Base-by-base conservation (phyloP, 2,888 invertebrate genomes). In the Drosophila conformis region DNA sequence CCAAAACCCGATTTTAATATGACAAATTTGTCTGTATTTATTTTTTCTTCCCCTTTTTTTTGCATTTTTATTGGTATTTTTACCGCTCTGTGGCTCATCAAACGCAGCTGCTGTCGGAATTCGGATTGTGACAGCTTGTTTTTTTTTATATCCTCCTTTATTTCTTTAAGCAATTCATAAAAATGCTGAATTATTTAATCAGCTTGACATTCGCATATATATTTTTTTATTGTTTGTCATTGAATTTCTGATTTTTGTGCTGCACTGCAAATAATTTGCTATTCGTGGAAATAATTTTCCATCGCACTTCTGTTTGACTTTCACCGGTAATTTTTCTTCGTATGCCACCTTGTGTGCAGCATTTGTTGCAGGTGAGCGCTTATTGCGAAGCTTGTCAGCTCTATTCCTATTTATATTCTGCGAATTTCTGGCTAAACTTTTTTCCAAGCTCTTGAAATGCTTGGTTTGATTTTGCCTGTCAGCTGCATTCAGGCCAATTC, bases 111-210 rank as follows among this genome's bases (percentile, higher is more conserved):
- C 80, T 80, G 78, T 51, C 70, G 11, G 27, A 49, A 59, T 60
- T 56, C 51, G 57, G 21, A 66, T 46, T 69, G 74, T 66, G 64
- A 54, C 62, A 63, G 59, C 60, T 63, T 59, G 40, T 21, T 60
- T 46, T 49, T 54, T 33, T 46, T 60, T 56, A 15, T 42, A 31
- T 59, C 18, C 54, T 53, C 8, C 13, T 56, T 59, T 33, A 67
- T 67, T 69, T 76, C 59, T 61, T 72, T 64, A 63, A 71, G 71
- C 72, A 72, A 85, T 85, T 80, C 74, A 82, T 73, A 69, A 83
- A 77, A 59, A 58, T 69, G 7, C 61, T 80, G 80, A 77, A 85
- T 83, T 83, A 85, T 83, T 85, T 80, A 85, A 82, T 82, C 69
- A 78, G 75, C 66, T 83, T 65, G 69, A 68, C 76, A 69, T 31